Evolutionary conservation across 2,113 vertebrate species (phyloP), one percentile per base, ranked within the genome.

Genomic region (Tor tambroides): DNA sequence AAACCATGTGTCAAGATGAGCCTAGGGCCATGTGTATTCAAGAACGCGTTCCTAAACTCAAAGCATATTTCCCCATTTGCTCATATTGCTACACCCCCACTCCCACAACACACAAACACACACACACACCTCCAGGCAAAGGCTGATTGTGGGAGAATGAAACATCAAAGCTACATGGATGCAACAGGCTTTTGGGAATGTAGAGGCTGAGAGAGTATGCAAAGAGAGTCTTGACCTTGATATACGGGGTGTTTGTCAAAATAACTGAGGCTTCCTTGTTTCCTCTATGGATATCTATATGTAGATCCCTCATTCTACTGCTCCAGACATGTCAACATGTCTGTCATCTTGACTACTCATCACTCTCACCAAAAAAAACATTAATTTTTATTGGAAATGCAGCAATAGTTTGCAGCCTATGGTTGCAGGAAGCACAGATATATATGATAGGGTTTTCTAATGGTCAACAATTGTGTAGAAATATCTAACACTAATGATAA

Each of bases 131-230:
- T 80, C 71, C 75, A 79, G 80, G 83, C 74, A 76, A 46, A 32
- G 35, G 65, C 77, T 84, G 86, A 71, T 23, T 76, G 78, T 83
- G 85, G 83, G 84, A 87, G 75, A 86, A 63, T 80, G 5, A 78
- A 23, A 85, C 82, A 82, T 85, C 86, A 89, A 89, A 89, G 86
- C 38, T 74, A 46, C 5, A 41, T 75, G 51, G 49, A 76, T 61
- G 84, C 54, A 76, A 35, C 26, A 85, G 35, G 43, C 10, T 32
- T 35, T 61, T 51, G 76, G 32, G 32, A 23, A n/a, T 61, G 26
- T 23, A 59, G 26, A 75, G 19, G 30, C 63, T 15, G 63, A 15
- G 63, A 65, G 1, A 28, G 63, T 15, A 12, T 14, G 21, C 7
- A 61, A 17, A 38, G n/a, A 54, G 17, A 32, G 41, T 56, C 12